These are phyloP conservation scores for Psilopsiagon aurifrons DNA, from an alignment of 2,113 vertebrate species.

Conservation along the genomic window DNA sequence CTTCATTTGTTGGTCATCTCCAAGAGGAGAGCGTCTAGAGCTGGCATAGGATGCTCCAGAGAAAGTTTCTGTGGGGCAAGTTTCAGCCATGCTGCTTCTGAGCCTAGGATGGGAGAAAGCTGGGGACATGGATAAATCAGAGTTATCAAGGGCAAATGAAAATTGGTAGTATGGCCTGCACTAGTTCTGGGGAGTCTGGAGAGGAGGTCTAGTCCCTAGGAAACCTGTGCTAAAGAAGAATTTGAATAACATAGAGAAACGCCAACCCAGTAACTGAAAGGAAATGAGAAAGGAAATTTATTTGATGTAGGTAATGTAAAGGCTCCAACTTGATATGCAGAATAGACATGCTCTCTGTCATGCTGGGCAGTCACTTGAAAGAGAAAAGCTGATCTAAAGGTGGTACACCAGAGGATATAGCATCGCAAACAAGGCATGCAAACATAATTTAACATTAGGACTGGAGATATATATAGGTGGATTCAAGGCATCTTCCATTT, in stretches of 20 bases:
- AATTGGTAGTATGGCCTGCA: background rate
- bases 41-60: background rate
- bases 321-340: background rate
- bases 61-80: background rate
- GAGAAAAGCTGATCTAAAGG: background rate
- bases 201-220: background rate
- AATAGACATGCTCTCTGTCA: background rate
- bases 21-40: fast-evolving
- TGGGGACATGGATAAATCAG: background rate
- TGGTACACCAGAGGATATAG: background rate
- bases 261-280: background rate
- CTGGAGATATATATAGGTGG: background rate
- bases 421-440: background rate
- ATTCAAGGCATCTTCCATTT: background rate
- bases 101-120: background rate
- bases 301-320: background rate
- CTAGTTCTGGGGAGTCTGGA: background rate
- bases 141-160: background rate
- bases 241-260: background rate
- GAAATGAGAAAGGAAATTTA: background rate
- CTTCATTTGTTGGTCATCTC: background rate
- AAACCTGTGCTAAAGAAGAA: background rate
- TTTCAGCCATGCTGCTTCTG: background rate
- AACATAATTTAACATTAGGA: background rate
- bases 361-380: background rate